Evolutionary conservation across 2,113 vertebrate genomes (phyloP).

Genomic region (Catharus fuscescens): DNA sequence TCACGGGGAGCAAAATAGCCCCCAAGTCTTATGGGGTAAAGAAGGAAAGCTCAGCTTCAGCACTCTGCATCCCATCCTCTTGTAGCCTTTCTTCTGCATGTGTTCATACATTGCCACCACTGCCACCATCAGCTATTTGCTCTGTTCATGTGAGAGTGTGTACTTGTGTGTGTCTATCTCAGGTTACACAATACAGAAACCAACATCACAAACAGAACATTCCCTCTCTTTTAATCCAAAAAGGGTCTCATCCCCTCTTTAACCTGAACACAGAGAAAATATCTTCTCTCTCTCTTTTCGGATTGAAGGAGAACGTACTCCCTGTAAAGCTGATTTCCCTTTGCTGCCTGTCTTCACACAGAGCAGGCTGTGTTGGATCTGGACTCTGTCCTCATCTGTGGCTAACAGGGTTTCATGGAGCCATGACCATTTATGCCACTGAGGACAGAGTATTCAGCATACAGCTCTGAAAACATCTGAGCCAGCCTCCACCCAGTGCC

Average conservation of each 20-base stretch:
- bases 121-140: not conserved
- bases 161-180: not conserved
- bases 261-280: not conserved
- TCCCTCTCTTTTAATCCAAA: not conserved
- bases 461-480: not conserved
- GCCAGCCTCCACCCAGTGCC: not conserved
- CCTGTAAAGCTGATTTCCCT: not conserved
- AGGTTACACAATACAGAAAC: not conserved
- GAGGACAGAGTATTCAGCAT: not conserved
- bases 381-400: not conserved
- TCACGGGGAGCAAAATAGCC: not conserved
- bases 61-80: not conserved
- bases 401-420: not conserved
- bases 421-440: not conserved
- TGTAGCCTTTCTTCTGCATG: not conserved
- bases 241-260: not conserved
- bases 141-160: not conserved
- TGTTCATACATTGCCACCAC: not conserved
- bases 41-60: not conserved
- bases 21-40: not conserved
- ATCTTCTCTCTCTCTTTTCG: not conserved
- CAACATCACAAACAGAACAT: not conserved
- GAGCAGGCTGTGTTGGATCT: not conserved
- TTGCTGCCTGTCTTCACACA: not conserved
- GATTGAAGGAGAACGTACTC: not conserved